These are phyloP conservation scores for Chrysemys picta DNA, from an alignment of 2,113 vertebrate species.

Conservation along the genomic window DNA sequence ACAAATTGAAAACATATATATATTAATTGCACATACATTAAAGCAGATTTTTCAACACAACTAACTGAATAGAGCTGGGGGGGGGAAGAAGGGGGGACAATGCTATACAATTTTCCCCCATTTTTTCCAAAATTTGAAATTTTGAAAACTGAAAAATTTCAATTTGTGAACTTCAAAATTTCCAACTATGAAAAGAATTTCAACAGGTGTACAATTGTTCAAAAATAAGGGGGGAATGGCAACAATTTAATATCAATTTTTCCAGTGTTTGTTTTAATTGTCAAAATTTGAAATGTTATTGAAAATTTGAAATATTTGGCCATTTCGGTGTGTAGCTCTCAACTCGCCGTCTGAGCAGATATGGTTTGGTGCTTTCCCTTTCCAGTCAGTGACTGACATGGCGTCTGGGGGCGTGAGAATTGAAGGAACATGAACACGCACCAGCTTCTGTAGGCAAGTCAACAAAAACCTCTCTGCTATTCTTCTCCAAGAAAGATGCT, in stretches of 20 bases:
- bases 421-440: neutral
- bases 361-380: neutral
- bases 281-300: neutral
- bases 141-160: neutral
- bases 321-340: neutral
- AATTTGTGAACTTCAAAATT: neutral
- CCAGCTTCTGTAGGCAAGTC: neutral
- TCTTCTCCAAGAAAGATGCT: neutral
- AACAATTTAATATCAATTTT: neutral
- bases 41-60: neutral
- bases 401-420: slow-evolving; percentile 19
- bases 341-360: slow-evolving; percentile 20
- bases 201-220: rapidly evolving
- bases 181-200: neutral
- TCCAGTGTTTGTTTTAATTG: rapidly evolving
- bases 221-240: neutral
- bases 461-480: neutral
- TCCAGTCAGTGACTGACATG: neutral
- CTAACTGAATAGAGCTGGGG: neutral
- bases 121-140: neutral
- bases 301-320: neutral
- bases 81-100: neutral
- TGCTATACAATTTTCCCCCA: neutral
- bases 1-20: neutral
- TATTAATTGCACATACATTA: neutral